Evolutionary conservation across 2,797 vertebrate species (phyloP).

Genomic region (Gambelia wislizenii): DNA sequence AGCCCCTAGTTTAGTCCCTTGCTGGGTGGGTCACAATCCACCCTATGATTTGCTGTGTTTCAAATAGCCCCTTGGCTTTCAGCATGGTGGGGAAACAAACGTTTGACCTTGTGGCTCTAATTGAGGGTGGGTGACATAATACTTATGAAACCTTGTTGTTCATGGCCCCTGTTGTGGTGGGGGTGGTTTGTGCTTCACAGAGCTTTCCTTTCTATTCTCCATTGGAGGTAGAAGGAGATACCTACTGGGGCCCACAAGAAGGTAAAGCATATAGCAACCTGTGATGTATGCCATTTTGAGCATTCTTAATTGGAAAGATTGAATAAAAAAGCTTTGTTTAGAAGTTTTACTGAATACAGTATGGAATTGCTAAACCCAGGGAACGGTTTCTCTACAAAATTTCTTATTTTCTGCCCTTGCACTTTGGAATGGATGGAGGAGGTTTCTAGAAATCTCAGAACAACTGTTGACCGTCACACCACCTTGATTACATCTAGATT

Average conservation of each 20-base stretch:
- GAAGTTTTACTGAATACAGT: not conserved
- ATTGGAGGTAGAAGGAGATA: not conserved
- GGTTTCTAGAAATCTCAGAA: not conserved
- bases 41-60: not conserved
- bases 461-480: too few species aligned
- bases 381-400: not conserved
- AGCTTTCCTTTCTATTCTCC: not conserved
- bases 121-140: not conserved
- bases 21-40: too few species aligned
- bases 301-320: not conserved
- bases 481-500: too few species aligned
- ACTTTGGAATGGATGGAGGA: not conserved
- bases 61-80: too few species aligned
- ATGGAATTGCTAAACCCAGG: not conserved
- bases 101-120: not conserved
- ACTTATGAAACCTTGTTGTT: not conserved
- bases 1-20: too few species aligned
- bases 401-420: not conserved
- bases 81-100: not conserved
- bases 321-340: too few species aligned
- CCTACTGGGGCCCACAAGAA: not conserved
- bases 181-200: not conserved
- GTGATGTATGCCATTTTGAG: not conserved
- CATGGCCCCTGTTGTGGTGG: not conserved
- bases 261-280: not conserved